Conservation (phyloP, 2,888 invertebrate genomes). For the Slavum lentiscoides region DNA sequence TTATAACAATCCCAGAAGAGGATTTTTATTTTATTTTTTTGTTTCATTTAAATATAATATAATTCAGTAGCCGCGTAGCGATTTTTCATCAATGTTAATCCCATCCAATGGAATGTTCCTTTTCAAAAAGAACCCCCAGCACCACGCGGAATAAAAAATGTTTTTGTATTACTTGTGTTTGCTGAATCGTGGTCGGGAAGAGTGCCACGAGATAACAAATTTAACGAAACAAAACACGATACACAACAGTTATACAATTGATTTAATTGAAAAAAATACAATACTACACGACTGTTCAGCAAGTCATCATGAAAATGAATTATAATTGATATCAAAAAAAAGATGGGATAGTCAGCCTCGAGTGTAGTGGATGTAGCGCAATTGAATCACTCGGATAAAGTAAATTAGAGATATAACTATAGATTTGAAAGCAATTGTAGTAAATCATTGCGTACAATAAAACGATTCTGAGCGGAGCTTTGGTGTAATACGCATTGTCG, state of each 20-base stretch:
- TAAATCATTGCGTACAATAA: too few species aligned
- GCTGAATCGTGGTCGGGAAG: background rate
- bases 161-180: constrained; percentile 20
- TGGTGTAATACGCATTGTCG: too few species aligned
- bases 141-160: constrained; percentile 23
- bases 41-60: constrained; percentile 27
- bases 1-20: constrained; percentile 16
- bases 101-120: constrained; percentile 25
- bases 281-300: too few species aligned
- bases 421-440: too few species aligned
- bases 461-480: too few species aligned
- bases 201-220: constrained; percentile 16
- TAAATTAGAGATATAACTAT: too few species aligned
- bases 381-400: too few species aligned
- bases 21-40: constrained; percentile 18
- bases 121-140: constrained; percentile 18
- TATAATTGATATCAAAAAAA: too few species aligned
- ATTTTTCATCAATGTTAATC: constrained; percentile 44
- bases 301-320: too few species aligned
- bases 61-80: constrained; percentile 23
- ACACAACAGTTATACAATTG: too few species aligned
- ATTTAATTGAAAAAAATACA: background rate
- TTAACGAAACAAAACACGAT: constrained; percentile 11
- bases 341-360: too few species aligned
- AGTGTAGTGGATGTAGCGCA: too few species aligned